Evolutionary conservation across 2,797 vertebrate genomes (phyloP).

Genomic region (Sphaeramia orbicularis): DNA sequence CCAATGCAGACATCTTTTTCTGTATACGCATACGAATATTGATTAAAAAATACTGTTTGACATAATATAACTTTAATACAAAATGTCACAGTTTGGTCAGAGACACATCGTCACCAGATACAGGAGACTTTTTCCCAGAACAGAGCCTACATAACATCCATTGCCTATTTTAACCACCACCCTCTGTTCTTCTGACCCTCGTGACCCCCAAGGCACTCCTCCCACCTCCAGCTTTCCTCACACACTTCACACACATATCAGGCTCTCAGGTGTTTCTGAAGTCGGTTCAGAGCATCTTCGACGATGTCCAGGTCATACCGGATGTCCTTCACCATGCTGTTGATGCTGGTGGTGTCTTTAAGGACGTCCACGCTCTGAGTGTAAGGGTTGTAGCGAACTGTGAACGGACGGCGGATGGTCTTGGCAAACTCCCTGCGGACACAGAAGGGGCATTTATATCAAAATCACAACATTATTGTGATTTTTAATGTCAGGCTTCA

Average conservation of each 20-base stretch:
- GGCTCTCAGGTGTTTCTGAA: slow-evolving; percentile 84
- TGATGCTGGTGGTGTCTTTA: slow-evolving; percentile 89
- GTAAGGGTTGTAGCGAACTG: slow-evolving; percentile 92
- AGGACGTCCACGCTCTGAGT: slow-evolving; percentile 92
- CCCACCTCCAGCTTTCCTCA: neutral
- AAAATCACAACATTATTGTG: neutral
- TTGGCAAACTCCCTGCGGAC: slow-evolving; percentile 91
- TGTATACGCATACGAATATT: too few relatives aligned
- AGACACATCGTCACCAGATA: neutral
- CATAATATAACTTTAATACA: too few relatives aligned
- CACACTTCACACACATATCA: slow-evolving; percentile 50
- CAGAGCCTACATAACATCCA: neutral
- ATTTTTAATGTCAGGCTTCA: too few relatives aligned
- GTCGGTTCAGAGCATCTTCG: slow-evolving; percentile 89
- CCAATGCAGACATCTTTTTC: too few relatives aligned
- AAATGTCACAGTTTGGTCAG: too few relatives aligned
- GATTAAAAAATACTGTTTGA: too few relatives aligned
- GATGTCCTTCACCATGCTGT: slow-evolving; percentile 89
- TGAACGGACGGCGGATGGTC: slow-evolving; percentile 92
- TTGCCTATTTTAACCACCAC: neutral
- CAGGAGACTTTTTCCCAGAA: neutral
- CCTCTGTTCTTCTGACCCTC: too few relatives aligned
- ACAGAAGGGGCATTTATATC: too few relatives aligned
- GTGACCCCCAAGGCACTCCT: slow-evolving; percentile 5
- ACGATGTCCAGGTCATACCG: slow-evolving; percentile 91